Base-by-base conservation (phyloP, 2,888 invertebrate species). In the Pachycephus smyrnensis region DNA sequence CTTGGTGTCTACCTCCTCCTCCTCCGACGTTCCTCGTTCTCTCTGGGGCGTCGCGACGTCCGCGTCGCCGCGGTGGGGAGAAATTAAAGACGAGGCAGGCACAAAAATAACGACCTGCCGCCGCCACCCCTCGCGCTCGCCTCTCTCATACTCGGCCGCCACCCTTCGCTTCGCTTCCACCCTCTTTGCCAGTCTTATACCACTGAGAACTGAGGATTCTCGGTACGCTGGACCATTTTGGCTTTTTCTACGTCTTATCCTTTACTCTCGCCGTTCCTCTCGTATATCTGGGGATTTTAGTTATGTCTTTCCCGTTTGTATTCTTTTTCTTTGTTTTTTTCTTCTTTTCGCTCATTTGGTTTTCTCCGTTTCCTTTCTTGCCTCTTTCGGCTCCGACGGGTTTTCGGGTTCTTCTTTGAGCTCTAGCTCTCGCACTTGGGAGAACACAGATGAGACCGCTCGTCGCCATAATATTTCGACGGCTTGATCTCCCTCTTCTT, bases 31-130 rank as follows among this genome's bases (percentile, higher is more conserved):
- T 55, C 55, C 55, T 55, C 55, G 55, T 55, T 55, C 36, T 78
- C 80, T 55, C 76, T 35, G 40, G 69, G 78, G 86, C 86, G 86
- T 84, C 84, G 84, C 80, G 86, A 83, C 85, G 84, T 82, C 84
- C 84, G 79, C 79, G 55, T 55, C 55, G 82, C 80, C 83, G 77
- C 83, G 85, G 87, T 86, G 89, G 90, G 88, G 88, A 89, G 89
- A 90, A 89, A 90, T 91, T 91, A 91, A 91, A 91, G 91, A 91
- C 91, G 91, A 91, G 90, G 90, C 90, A 90, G 90, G 91, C 91
- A 91, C 91, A 91, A 91, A 91, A 91, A 91, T 91, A 91, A 91
- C 91, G 90, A 90, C 90, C 90, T 88, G 86, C 87, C 82, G 84
- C 84, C 89, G 87, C 87, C 82, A 85, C 84, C 82, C 81, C 82